Evolutionary conservation across 2,797 vertebrate genomes (phyloP).

Genomic region (Moxostoma hubbsi): DNA sequence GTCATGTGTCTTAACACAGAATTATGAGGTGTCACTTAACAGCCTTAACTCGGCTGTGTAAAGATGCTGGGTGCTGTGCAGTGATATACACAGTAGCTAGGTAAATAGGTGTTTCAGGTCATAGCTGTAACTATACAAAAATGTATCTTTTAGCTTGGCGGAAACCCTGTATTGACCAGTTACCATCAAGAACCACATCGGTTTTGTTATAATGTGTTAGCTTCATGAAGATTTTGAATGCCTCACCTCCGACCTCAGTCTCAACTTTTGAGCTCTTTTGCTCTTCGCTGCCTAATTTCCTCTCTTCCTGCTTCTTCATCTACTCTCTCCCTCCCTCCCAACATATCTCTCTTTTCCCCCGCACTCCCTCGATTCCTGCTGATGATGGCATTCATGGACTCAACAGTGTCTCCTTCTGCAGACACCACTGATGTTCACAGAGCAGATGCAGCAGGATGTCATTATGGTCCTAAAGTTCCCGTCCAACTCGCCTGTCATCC

Average conservation of each 20-base stretch:
- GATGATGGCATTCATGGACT: constrained; percentile 66
- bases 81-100: no score
- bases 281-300: constrained; percentile 29
- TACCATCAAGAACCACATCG: no score
- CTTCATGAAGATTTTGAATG: no score
- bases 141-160: no score
- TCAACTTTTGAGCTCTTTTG: background rate
- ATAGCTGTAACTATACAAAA: no score
- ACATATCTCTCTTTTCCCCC: background rate
- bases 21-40: no score
- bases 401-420: constrained; percentile 99
- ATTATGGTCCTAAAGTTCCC: constrained; percentile 99
- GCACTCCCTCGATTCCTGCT: constrained; percentile 16
- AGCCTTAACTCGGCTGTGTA: no score
- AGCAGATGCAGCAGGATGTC: constrained; percentile 98
- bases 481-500: constrained; percentile 95
- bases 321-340: constrained; percentile 53
- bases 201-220: no score
- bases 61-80: no score
- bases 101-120: no score
- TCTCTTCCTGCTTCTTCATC: constrained; percentile 66
- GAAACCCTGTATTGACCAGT: no score
- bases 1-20: no score
- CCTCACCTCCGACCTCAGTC: background rate
- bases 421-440: constrained; percentile 98